Base-by-base conservation (phyloP, 2,797 vertebrate genomes). In the Sciurus vulgaris region DNA sequence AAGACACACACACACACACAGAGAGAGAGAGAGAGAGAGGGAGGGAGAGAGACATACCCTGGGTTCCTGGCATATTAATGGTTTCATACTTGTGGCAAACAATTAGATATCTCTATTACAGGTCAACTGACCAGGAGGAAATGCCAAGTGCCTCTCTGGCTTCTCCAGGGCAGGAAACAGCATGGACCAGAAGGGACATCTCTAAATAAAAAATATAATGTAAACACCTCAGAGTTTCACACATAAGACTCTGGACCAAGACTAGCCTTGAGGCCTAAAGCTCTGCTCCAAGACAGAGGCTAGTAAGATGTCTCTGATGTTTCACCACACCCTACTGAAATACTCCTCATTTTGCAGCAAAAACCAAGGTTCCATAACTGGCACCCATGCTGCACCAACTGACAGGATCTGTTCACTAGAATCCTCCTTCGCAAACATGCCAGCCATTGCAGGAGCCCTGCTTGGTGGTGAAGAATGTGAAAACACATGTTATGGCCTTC, bases 331-430 rank as follows among this genome's bases (percentile, higher is more conserved):
- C n/a, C 78, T 69, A 24, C 26, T 65, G 13, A 91, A 41, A 20
- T 26, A 35, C 30, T 77, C 17, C 33, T 81, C 38, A 56, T 74
- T 86, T 82, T 91, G 35, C 70, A 93, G 24, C 51, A 82, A 95
- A 92, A 61, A 41, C 38, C 8, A 4, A 44, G 59, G 30, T 61
- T 69, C 85, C 18, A 81, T 47, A 30, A 12, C 28, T 65, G 35
- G 70, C 56, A 63, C 28, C 47, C 59, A 35, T 38, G 38, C 33
- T 96, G 47, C 63, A 26, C 56, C 70, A 79, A 41, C 84, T 10
- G 41, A 28, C 47, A 41, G 49, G 47, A 20, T 85, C 59, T 89
- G 10, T 49, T 89, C 30, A 11, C 73, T 69, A 70, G 54, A 94
- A 85, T 90, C 65, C 63, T 84, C 63, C 65, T 87, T 91, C n/a